These are phyloP conservation scores for Mohoua ochrocephala DNA, from an alignment of 2,113 vertebrate genomes.

Conservation along the genomic window DNA sequence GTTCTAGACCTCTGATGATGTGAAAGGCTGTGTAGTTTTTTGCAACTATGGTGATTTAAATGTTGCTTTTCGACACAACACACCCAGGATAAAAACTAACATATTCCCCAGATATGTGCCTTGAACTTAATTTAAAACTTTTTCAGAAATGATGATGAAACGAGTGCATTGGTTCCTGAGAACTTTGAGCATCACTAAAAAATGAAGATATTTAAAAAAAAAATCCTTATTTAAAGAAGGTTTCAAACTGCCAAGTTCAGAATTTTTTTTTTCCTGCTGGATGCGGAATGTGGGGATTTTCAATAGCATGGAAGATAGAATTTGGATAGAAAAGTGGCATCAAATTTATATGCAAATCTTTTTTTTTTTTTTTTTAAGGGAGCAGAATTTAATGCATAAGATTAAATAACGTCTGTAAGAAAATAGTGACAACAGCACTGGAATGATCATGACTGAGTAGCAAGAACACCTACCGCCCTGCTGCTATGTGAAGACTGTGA, in stretches of 20 bases:
- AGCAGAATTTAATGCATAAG: not conserved
- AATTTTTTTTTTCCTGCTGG: not conserved
- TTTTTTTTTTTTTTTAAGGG: not conserved
- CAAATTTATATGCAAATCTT: not conserved
- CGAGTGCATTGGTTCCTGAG: not conserved
- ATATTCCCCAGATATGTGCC: not conserved
- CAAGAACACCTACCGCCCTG: not conserved
- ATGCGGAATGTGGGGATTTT: not conserved
- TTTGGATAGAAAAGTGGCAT: not conserved
- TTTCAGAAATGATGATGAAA: not conserved
- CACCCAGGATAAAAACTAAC: not conserved
- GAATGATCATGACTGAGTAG: not conserved
- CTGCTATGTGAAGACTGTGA: not conserved
- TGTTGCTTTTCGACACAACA: fast-evolving
- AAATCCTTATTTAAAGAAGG: not conserved
- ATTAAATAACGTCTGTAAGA: not conserved
- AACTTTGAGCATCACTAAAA: not conserved
- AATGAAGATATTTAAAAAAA: not conserved
- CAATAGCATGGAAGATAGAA: not conserved
- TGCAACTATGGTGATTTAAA: not conserved
- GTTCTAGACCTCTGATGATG: not conserved
- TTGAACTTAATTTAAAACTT: not conserved
- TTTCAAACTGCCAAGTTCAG: not conserved
- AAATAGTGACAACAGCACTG: not conserved
- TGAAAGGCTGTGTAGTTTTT: not conserved